Evolutionary conservation across 1,140 invertebrate genomes (phyloP).

Genomic region (Ips nitidus): DNA sequence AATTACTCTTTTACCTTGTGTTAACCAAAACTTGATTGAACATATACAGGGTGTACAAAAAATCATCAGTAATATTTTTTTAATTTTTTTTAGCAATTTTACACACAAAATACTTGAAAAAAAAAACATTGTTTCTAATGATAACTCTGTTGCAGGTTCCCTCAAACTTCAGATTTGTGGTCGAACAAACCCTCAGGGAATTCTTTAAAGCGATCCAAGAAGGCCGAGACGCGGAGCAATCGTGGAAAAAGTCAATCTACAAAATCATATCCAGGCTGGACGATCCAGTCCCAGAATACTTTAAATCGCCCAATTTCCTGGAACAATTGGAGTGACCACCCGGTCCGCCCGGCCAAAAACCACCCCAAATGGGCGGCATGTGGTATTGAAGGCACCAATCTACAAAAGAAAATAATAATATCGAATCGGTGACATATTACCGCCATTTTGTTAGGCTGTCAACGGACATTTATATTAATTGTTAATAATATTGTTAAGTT

Average conservation of each 20-base stretch:
- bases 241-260: slow-evolving; percentile 99
- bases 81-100: too few relatives aligned
- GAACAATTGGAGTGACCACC: slow-evolving; percentile 91
- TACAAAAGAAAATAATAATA: too few relatives aligned
- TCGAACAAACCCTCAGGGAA: slow-evolving; percentile 95
- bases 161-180: slow-evolving; percentile 92
- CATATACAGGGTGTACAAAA: too few relatives aligned
- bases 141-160: slow-evolving; percentile 75
- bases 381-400: slow-evolving; percentile 27
- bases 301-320: slow-evolving; percentile 98
- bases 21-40: too few relatives aligned
- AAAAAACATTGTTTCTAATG: too few relatives aligned
- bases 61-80: too few relatives aligned
- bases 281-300: slow-evolving; percentile 98
- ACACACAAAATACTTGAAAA: too few relatives aligned
- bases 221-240: slow-evolving; percentile 96
- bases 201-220: slow-evolving; percentile 97
- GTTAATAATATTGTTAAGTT: slow-evolving; percentile 50
- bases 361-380: slow-evolving; percentile 10
- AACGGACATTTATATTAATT: slow-evolving; percentile 44
- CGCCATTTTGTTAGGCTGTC: slow-evolving; percentile 41
- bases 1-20: too few relatives aligned
- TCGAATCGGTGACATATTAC: slow-evolving; percentile 50
- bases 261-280: slow-evolving; percentile 99
- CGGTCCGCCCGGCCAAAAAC: slow-evolving; percentile 34